Conservation (phyloP, 1,140 invertebrate species). For the Drosophila azteca region DNA sequence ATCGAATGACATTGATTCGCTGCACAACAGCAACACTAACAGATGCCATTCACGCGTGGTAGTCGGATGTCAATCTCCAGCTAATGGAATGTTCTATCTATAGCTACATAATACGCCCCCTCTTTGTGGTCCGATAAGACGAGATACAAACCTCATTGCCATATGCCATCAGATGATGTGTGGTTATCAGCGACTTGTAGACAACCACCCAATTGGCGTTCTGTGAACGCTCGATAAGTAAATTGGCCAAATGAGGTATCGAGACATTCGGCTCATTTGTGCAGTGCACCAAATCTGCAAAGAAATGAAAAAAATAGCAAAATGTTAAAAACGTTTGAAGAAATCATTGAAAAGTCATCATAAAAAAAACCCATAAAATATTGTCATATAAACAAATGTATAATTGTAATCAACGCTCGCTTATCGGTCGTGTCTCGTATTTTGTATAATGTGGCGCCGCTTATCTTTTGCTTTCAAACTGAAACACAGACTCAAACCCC, state of each 20-base stretch:
- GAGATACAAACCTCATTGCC: constrained; percentile 95
- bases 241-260: constrained; percentile 98
- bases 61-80: no score
- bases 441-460: constrained; percentile 7
- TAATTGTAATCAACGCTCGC: constrained; percentile 18
- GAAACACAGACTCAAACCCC: constrained; percentile 10
- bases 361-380: neutral
- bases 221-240: constrained; percentile 98
- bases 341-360: neutral
- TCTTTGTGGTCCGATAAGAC: constrained; percentile 1
- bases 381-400: constrained; percentile 5
- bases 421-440: constrained; percentile 21
- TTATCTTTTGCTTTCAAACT: constrained; percentile 19
- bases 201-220: constrained; percentile 99
- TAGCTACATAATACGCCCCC: neutral
- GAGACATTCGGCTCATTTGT: constrained; percentile 99
- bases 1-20: no score
- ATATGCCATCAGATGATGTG: constrained; percentile 99
- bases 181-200: constrained; percentile 98
- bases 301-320: constrained; percentile 15
- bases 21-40: no score
- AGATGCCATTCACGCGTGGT: no score
- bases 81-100: no score
- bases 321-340: neutral
- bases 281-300: constrained; percentile 98